These are phyloP conservation scores for Cheiracanthium punctorium DNA, from an alignment of 2,888 invertebrate species.

Conservation along the genomic window DNA sequence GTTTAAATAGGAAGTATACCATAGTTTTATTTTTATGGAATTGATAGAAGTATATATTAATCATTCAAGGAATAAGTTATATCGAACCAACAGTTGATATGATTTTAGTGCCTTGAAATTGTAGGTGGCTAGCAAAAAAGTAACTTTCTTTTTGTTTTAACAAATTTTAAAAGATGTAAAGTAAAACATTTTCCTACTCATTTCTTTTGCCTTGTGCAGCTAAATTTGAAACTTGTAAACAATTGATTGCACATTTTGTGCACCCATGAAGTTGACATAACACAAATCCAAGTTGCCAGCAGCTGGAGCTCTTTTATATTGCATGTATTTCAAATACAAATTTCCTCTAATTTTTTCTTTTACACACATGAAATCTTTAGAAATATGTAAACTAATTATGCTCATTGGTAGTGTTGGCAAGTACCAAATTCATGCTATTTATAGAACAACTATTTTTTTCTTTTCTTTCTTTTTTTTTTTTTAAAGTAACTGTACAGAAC, in stretches of 20 bases:
- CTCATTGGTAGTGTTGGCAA: constrained; percentile 57
- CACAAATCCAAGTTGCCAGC: background rate
- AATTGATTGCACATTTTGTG: background rate
- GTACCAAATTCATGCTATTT: constrained; percentile 21
- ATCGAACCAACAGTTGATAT: constrained; percentile 15
- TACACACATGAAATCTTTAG: constrained; percentile 26
- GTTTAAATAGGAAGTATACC: no score
- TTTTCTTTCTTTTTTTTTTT: no score
- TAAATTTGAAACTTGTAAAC: background rate
- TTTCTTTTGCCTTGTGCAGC: background rate
- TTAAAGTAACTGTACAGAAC: constrained; percentile 1
- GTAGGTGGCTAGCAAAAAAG: background rate
- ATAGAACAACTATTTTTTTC: background rate
- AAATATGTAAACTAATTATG: constrained; percentile 52
- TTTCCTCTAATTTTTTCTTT: background rate
- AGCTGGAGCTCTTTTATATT: constrained; percentile 11
- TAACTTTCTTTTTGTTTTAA: constrained; percentile 6
- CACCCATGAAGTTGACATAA: background rate
- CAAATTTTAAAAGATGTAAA: background rate
- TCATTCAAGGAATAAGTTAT: constrained; percentile 14
- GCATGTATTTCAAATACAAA: background rate
- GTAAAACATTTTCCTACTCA: background rate
- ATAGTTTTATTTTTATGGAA: background rate
- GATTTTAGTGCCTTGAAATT: constrained; percentile 38
- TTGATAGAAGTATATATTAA: background rate